A percentile compares a stretch with the other conserved stretches of the same genome.
Evolutionary conservation across 1,140 invertebrate species (phyloP).

Genomic region (Diorhabda elongata): DNA sequence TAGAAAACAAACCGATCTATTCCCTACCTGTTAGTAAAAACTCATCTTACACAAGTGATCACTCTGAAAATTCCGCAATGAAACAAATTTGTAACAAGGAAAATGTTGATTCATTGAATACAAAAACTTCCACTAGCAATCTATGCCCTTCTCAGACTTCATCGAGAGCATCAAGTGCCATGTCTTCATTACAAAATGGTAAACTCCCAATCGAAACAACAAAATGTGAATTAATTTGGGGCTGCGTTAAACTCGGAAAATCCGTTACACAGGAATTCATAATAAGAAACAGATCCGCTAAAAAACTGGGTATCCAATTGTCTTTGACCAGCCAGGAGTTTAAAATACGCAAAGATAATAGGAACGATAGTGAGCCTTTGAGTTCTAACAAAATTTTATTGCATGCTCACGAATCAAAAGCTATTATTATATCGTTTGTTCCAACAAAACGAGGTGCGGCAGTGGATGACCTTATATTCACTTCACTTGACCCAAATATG

Average conservation of each 20-base stretch:
- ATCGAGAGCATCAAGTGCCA: constrained; percentile 30
- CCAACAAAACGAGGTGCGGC: constrained; percentile 48
- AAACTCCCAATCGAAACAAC: constrained; percentile 51
- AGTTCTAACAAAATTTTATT: constrained; percentile 43
- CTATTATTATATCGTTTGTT: constrained; percentile 47
- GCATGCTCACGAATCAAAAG: constrained; percentile 50
- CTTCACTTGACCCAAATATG: constrained; percentile 45
- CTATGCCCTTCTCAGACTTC: constrained; percentile 2
- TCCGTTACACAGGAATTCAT: constrained; percentile 50
- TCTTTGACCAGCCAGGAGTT: constrained; percentile 41
- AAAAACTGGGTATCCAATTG: constrained; percentile 50
- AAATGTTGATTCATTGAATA: constrained; percentile 13
- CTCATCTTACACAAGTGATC: constrained; percentile 24
- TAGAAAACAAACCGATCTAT: constrained; percentile 8
- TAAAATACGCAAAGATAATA: constrained; percentile 32
- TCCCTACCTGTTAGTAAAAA: constrained; percentile 24
- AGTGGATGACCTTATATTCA: constrained; percentile 49
- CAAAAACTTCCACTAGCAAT: background rate
- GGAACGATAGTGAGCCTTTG: constrained; percentile 29
- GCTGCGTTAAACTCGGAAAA: constrained; percentile 50
- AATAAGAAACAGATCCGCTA: constrained; percentile 51
- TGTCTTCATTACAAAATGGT: constrained; percentile 40
- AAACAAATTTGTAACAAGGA: constrained; percentile 16
- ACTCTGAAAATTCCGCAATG: constrained; percentile 28
- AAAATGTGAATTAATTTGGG: constrained; percentile 52